These are phyloP conservation scores for Trissonchulus sp. DNA, from an alignment of 2,888 invertebrate species.

Conservation along the genomic window DNA sequence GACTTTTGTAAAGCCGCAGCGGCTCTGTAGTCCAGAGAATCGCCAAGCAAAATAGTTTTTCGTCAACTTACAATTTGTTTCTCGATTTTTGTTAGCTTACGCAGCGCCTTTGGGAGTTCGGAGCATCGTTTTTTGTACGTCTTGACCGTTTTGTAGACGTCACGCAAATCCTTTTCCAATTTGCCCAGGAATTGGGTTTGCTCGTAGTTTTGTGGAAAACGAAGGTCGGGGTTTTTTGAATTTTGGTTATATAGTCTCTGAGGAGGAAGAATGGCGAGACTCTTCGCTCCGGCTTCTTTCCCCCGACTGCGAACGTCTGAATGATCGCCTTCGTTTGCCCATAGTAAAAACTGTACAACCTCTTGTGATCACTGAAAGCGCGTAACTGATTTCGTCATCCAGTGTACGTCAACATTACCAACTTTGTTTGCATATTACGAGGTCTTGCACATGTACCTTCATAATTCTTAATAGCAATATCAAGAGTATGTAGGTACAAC, in stretches of 20 bases:
- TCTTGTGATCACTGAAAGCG: too few species aligned
- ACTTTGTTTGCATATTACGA: too few species aligned
- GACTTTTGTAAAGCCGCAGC: neutral
- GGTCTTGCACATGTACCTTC: too few species aligned
- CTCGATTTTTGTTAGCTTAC: neutral
- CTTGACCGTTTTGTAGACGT: neutral
- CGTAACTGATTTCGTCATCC: too few species aligned
- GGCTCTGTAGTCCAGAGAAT: neutral
- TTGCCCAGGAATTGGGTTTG: neutral
- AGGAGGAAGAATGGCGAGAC: conserved; percentile 3
- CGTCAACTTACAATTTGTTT: neutral
- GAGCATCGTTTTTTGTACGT: neutral
- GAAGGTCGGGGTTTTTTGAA: neutral
- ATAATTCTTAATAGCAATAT: too few species aligned
- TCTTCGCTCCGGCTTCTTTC: too few species aligned
- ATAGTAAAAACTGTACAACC: too few species aligned
- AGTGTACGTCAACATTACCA: too few species aligned
- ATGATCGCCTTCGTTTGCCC: too few species aligned
- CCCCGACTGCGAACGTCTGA: too few species aligned
- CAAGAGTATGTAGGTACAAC: too few species aligned
- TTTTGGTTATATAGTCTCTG: neutral
- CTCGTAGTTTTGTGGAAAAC: neutral
- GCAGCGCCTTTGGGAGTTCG: neutral
- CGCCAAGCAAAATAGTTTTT: neutral
- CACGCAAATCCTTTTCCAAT: too few species aligned